phyloP scores from a whole-genome alignment of 64 coral and sea anemone genomes.

The Pocillopora damicornis region DNA sequence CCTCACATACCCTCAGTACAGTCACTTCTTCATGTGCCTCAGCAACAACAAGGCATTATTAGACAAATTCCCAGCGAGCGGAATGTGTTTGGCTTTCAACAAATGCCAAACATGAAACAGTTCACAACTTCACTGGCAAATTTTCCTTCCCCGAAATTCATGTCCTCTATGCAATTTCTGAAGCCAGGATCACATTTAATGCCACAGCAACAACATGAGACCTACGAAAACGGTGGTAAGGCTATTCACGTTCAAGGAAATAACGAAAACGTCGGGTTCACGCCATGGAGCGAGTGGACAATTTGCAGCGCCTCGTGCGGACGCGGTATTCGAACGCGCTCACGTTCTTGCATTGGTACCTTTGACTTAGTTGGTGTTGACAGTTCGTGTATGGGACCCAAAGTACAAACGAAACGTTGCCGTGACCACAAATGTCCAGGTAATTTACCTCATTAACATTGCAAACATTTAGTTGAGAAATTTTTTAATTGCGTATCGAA shows the following conservation, averaged over 20 bases:
- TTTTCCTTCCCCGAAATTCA: background rate
- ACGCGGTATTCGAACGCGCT: constrained; percentile 8
- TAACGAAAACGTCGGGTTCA: background rate
- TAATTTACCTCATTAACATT: background rate
- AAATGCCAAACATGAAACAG: background rate
- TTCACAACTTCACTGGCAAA: background rate
- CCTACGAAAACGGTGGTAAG: constrained; percentile 9
- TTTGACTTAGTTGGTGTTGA: background rate
- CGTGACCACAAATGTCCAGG: background rate
- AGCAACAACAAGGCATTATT: background rate
- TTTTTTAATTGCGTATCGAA: too few species aligned
- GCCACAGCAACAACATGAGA: background rate
- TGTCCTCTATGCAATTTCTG: background rate
- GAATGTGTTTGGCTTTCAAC: background rate
- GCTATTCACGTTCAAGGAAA: background rate
- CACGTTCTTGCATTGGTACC: constrained; percentile 3
- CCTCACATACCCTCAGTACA: background rate
- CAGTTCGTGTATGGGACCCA: constrained; percentile 1
- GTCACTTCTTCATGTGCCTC: background rate
- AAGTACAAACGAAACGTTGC: constrained; percentile 8
- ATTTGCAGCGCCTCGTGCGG: constrained; percentile 35
- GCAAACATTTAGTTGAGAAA: too few species aligned
- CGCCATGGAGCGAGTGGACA: constrained; percentile 38
- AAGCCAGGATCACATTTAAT: background rate
- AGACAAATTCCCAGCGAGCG: background rate